Conservation (phyloP, 2,113 vertebrate genomes). For the Odocoileus virginianus region DNA sequence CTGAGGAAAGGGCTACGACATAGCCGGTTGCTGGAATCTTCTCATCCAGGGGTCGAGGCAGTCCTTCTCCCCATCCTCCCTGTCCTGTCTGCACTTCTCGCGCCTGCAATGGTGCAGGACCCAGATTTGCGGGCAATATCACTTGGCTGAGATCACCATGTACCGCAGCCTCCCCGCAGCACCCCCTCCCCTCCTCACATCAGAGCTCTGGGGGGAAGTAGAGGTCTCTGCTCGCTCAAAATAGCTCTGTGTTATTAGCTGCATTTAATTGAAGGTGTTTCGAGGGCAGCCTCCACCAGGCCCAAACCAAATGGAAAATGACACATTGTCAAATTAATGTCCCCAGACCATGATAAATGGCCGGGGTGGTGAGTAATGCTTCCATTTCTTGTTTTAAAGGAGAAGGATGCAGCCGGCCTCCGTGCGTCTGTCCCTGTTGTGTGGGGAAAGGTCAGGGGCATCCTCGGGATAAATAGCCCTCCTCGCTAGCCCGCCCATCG, state of each 20-base stretch:
- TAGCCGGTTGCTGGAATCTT: background rate
- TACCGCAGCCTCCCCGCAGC: background rate
- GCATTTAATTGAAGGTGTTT: slow-evolving; percentile 73
- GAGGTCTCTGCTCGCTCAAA: slow-evolving; percentile 46
- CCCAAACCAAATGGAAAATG: slow-evolving; percentile 76
- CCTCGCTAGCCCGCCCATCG: rapidly evolving
- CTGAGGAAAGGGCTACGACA: background rate
- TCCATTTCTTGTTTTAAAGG: slow-evolving; percentile 68
- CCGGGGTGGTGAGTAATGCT: slow-evolving; percentile 71
- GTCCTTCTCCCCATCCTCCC: background rate
- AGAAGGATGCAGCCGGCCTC: slow-evolving; percentile 57
- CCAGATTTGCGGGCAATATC: background rate
- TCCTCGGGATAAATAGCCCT: slow-evolving; percentile 35
- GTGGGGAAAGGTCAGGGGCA: slow-evolving; percentile 55
- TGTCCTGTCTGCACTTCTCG: background rate
- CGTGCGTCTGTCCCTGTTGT: background rate
- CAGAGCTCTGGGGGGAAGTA: background rate
- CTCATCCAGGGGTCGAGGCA: rapidly evolving
- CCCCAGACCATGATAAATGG: slow-evolving; percentile 74
- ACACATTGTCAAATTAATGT: slow-evolving; percentile 71
- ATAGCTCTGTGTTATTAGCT: slow-evolving; percentile 67
- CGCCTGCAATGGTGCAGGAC: background rate
- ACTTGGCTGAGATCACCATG: rapidly evolving
- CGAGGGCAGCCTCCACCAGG: slow-evolving; percentile 68
- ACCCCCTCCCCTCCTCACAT: background rate